Evolutionary conservation across 2,113 vertebrate species (phyloP).

Genomic region (Poeciliopsis prolifica): DNA sequence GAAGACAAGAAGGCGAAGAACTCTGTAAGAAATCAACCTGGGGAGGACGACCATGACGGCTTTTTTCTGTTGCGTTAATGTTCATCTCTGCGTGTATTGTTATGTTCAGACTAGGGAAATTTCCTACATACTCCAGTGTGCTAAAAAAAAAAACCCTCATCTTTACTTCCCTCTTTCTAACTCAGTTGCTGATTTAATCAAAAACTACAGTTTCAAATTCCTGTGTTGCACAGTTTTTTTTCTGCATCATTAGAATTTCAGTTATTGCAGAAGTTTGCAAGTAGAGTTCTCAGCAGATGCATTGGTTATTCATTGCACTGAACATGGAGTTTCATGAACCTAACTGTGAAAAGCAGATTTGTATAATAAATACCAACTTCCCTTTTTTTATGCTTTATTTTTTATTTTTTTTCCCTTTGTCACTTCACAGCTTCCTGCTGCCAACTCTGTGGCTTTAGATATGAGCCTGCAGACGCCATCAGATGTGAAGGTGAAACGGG

Average conservation of each 20-base stretch:
- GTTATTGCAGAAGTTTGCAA: constrained; percentile 5
- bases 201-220: constrained; percentile 13
- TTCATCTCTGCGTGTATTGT: constrained; percentile 1
- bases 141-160: not conserved
- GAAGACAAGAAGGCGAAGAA: constrained; percentile 88
- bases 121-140: constrained; percentile 5
- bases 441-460: constrained; percentile 85
- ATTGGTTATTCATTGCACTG: constrained; percentile 8
- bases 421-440: constrained; percentile 62
- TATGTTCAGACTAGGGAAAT: constrained; percentile 4
- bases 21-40: constrained; percentile 71
- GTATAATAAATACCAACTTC: constrained; percentile 27
- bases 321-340: not conserved
- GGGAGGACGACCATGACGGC: constrained; percentile 1
- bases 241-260: not conserved
- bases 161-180: constrained; percentile 29
- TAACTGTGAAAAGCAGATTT: constrained; percentile 22
- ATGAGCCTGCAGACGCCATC: constrained; percentile 91
- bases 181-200: constrained; percentile 21
- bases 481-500: constrained; percentile 92
- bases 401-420: not conserved
- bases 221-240: not conserved
- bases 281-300: not conserved
- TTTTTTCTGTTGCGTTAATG: not conserved
- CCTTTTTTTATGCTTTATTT: constrained; percentile 6